These are phyloP conservation scores for Raja brachyura DNA, from an alignment of 2,113 vertebrate genomes.

Conservation along the genomic window DNA sequence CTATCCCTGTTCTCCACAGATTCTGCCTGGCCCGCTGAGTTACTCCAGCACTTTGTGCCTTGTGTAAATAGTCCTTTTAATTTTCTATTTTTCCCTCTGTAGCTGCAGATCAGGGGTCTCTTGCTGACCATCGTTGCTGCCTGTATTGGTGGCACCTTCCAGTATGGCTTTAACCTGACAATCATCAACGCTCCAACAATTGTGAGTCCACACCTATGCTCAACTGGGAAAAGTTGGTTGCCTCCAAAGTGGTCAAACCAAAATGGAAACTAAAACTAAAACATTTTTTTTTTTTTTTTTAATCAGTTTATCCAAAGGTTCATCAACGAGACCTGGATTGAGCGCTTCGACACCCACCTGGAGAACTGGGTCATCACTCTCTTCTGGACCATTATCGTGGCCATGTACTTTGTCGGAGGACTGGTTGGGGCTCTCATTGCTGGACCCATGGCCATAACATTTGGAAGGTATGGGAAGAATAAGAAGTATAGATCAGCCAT, in stretches of 20 bases:
- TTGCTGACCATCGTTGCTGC: constrained; percentile 71
- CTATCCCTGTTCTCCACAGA: no score
- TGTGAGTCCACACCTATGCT: constrained; percentile 54
- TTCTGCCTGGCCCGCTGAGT: no score
- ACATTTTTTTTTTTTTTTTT: constrained; percentile 53
- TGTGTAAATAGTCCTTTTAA: neutral
- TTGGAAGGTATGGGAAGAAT: constrained; percentile 80
- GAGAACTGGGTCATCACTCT: constrained; percentile 61
- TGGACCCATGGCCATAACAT: constrained; percentile 72
- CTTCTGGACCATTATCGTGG: constrained; percentile 78
- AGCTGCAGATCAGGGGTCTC: constrained; percentile 60
- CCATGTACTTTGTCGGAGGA: constrained; percentile 73
- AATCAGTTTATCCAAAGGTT: constrained; percentile 74
- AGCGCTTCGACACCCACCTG: constrained; percentile 58
- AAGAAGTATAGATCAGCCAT: no score
- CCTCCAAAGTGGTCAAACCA: neutral
- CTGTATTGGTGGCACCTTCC: constrained; percentile 81
- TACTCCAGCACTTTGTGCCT: neutral
- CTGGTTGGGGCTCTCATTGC: constrained; percentile 69
- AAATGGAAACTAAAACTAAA: constrained; percentile 29
- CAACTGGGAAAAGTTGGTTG: neutral
- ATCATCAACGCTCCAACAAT: constrained; percentile 78
- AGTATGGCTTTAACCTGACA: constrained; percentile 84
- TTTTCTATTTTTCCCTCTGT: constrained; percentile 40
- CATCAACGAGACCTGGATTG: constrained; percentile 68